Base-by-base conservation (phyloP, 2,113 vertebrate species). In the Vireo altiloquus region DNA sequence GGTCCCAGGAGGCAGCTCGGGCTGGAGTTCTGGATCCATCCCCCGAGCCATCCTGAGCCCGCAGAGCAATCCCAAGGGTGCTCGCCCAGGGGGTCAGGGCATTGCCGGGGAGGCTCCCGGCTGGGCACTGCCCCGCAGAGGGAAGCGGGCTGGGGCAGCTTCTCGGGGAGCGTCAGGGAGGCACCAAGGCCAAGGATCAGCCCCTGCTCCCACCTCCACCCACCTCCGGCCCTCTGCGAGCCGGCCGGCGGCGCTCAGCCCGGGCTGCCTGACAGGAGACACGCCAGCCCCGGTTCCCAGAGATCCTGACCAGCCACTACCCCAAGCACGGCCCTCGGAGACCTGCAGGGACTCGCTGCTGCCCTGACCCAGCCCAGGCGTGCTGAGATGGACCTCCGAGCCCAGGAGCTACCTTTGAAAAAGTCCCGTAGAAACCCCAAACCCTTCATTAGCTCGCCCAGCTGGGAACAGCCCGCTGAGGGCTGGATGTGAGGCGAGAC, bases 121-220 rank as follows among this genome's bases (percentile, higher is more conserved):
- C 23, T 37, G 28, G 80, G 53, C 40, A 60, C 13, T 4, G 3
- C 47, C 10, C 1, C 1, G 2, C 25, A 25, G 15, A 8, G 27
- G 42, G 2, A 31, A 39, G 28, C 2, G 0, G 54, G 40, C 56
- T 35, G 42, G 61, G 79, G 57, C 68, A 60, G 76, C 54, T 35
- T 37, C 70, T 30, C 3, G 3, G 9, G 33, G 50, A 82, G 64
- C 7, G 0, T n/a, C 16, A 1, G 37, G 3, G 37, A 49, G 37
- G 31, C 70, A n/a, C 71, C 57, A 3, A n/a, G n/a, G 52, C 74
- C 75, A 37, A 10, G 65, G 64, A 40, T 13, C 35, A 18, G 75
- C 15, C 50, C 20, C 66, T 5, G 4, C 63, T 69, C 46, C 54
- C 64, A 18, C 40, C 63, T 66, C 61, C 1, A 35, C 70, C 46